Conservation (phyloP, 2,888 invertebrate species). For the Actias luna region DNA sequence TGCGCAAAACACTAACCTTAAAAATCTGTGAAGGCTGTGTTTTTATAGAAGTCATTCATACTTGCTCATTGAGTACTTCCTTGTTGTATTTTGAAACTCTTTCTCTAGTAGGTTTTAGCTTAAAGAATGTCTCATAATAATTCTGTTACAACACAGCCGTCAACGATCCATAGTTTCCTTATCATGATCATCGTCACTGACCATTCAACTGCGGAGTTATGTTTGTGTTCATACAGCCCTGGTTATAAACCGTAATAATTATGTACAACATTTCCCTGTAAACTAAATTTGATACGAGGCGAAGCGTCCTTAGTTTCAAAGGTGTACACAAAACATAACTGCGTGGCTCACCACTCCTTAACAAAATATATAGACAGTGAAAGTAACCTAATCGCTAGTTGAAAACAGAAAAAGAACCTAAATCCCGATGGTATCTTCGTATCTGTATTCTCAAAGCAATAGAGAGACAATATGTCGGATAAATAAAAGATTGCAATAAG, state of each 20-base stretch:
- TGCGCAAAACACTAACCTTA: conserved; percentile 6
- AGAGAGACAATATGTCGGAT: conserved; percentile 39
- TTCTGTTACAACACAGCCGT: conserved; percentile 66
- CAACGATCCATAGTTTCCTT: conserved; percentile 42
- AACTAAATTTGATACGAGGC: conserved; percentile 4
- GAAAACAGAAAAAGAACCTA: not conserved
- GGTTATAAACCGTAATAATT: conserved; percentile 11
- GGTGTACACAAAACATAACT: not conserved
- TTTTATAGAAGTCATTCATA: conserved; percentile 60
- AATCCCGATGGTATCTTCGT: not conserved
- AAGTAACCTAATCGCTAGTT: not conserved
- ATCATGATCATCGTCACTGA: conserved; percentile 61
- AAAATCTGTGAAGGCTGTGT: conserved; percentile 48
- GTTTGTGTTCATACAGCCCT: not conserved
- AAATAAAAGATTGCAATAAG: conserved; percentile 75
- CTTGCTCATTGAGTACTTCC: conserved; percentile 78
- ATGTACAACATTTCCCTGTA: conserved; percentile 9
- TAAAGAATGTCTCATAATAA: conserved; percentile 48
- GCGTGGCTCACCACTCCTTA: not conserved
- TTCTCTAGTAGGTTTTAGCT: conserved; percentile 68
- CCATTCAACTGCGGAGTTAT: not conserved
- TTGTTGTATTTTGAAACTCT: conserved; percentile 66
- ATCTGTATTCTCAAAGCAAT: conserved; percentile 8
- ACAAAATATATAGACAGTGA: conserved; percentile 9
- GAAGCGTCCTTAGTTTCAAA: not conserved